Evolutionary conservation across 2,888 invertebrate genomes (phyloP).

Genomic region (Tipula confusa): DNA sequence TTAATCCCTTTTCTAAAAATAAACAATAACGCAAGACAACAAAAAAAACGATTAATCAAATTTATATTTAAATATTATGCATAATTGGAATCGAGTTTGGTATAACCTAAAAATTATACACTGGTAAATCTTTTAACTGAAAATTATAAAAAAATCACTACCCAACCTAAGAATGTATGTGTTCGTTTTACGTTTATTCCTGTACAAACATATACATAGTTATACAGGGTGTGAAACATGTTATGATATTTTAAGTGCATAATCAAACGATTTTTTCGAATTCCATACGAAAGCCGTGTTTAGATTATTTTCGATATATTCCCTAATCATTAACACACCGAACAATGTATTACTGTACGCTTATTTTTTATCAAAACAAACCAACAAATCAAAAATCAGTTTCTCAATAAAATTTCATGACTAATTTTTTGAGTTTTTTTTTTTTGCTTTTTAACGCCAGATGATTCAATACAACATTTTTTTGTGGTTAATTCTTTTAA

Average conservation of each 20-base stretch:
- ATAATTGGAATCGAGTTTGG: background rate
- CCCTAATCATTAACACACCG: background rate
- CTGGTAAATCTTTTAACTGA: background rate
- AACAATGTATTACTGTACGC: background rate
- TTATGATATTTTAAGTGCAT: background rate
- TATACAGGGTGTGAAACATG: background rate
- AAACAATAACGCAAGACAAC: no score
- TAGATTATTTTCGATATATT: background rate
- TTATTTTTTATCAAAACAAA: background rate
- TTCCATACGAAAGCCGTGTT: background rate
- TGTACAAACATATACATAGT: background rate
- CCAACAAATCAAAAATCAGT: background rate
- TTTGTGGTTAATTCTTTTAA: background rate
- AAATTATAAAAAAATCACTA: background rate
- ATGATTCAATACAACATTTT: no score
- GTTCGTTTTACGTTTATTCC: background rate
- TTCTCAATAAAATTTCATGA: background rate
- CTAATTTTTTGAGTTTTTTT: background rate
- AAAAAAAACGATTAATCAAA: background rate
- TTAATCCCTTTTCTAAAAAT: background rate
- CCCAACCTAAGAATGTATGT: background rate
- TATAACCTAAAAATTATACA: background rate
- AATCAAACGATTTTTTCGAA: background rate
- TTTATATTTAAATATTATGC: background rate
- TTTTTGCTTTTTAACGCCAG: no score